Evolutionary conservation across 2,113 vertebrate genomes (phyloP).

Genomic region (Gallinago jamesoni): DNA sequence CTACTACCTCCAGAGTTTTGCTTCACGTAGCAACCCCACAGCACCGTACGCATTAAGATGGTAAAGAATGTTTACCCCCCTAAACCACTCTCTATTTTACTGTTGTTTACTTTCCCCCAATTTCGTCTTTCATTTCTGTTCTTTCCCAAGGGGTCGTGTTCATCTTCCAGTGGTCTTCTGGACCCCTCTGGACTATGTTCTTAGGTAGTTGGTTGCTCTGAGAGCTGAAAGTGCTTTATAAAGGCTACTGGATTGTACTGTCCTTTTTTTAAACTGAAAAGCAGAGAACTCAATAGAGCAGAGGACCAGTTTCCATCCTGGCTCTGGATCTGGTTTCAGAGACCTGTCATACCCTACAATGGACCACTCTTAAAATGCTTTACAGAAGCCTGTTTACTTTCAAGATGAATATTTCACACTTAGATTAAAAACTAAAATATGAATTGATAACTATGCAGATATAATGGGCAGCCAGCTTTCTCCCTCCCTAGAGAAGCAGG

Average conservation of each 20-base stretch:
- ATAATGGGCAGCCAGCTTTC: fast-evolving
- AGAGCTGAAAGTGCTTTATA: neutral
- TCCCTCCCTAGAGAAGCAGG: neutral
- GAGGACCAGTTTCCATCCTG: neutral
- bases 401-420: neutral
- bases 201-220: neutral
- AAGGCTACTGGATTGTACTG: neutral
- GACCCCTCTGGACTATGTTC: too few relatives aligned
- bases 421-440: neutral
- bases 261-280: neutral
- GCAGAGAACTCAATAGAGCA: neutral
- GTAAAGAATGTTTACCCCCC: neutral
- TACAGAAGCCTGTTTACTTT: neutral
- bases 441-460: neutral
- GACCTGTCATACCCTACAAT: neutral
- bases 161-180: neutral
- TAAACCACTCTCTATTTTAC: neutral
- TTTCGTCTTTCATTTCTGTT: neutral
- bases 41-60: fast-evolving
- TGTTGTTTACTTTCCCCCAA: neutral
- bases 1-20: neutral
- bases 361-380: neutral
- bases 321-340: neutral
- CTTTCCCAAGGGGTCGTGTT: neutral
- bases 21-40: neutral